A percentile compares a stretch with the other conserved stretches of the same genome.
Evolutionary conservation across 1,140 invertebrate genomes (phyloP).

Genomic region (Trichoplusia ni): DNA sequence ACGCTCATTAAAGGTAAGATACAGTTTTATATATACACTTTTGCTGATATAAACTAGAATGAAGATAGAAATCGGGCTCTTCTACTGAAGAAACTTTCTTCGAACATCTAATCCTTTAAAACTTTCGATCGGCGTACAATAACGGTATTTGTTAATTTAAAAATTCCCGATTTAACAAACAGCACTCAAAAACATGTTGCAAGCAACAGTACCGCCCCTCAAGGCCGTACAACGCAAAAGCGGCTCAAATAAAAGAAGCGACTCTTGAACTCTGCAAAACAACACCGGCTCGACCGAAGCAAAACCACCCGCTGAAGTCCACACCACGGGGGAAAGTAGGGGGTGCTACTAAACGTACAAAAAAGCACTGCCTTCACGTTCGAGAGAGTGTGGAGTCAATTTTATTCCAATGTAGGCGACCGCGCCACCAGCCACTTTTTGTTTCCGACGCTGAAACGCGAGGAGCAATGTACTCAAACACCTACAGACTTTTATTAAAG

Average conservation of each 20-base stretch:
- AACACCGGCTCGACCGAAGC: constrained; percentile 75
- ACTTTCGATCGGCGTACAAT: constrained; percentile 71
- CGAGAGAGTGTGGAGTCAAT: constrained; percentile 80
- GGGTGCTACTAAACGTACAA: constrained; percentile 66
- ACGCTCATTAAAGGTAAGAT: constrained; percentile 83
- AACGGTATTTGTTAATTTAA: constrained; percentile 75
- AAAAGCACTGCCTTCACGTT: constrained; percentile 77
- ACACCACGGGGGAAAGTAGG: constrained; percentile 58
- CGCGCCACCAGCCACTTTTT: constrained; percentile 78
- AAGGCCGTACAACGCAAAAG: constrained; percentile 75
- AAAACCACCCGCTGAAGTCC: constrained; percentile 79
- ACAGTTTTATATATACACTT: background rate
- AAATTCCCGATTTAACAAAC: constrained; percentile 77
- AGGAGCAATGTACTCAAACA: constrained; percentile 77
- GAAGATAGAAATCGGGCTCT: too few species aligned
- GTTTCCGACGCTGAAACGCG: constrained; percentile 78
- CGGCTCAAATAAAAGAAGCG: constrained; percentile 79
- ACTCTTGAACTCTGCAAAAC: constrained; percentile 79
- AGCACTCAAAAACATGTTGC: constrained; percentile 78
- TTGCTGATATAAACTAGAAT: background rate
- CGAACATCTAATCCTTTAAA: constrained; percentile 46
- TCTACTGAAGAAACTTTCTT: too few species aligned
- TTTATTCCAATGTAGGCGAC: constrained; percentile 81
- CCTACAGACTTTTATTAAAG: constrained; percentile 79
- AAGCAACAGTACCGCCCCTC: constrained; percentile 66